Evolutionary conservation across 2,113 vertebrate genomes (phyloP), one percentile per base, ranked within the genome.

Genomic region (Spermophilus dauricus): DNA sequence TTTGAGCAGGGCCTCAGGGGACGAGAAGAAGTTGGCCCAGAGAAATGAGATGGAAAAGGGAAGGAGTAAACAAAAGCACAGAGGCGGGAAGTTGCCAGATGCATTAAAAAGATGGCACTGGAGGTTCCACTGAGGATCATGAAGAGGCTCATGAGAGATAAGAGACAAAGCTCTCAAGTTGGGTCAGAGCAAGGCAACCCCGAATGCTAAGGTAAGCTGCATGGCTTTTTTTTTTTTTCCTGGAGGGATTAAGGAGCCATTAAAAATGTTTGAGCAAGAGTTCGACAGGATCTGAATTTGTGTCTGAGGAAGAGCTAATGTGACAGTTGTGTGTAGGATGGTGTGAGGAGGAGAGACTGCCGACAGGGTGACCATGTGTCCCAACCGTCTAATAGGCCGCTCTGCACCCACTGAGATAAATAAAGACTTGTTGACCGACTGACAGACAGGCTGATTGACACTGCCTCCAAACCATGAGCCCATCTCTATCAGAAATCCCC

Each of bases 401-500:
- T 75, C 91, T 86, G 78, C 86, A 86, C 96, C 95, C 95, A 85
- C 95, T 89, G 94, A 95, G 96, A 97, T 92, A 97, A 97, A 97
- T 89, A 96, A 95, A 97, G 94, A 76, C 89, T 94, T 96, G 96
- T 72, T 97, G 96, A 98, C 91, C 94, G 78, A 96, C 53, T 95
- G 96, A 75, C 96, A 97, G 95, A 94, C 88, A 84, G 83, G 65
- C 26, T 95, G 96, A 95, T 61, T 95, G 97, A 97, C 89, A 30
- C 89, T 93, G 94, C 96, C 86, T 96, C 93, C 70, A 83, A 95
- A 95, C 94, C 94, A 67, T 56, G 90, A 86, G n/a, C 34, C 80
- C 34, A 32, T 58, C 72, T 61, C 85, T 53, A 9, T 42, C 84
- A 75, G 42, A 95, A 83, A 70, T 26, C 48, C 53, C 83, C 39